These are phyloP conservation scores for Ips nitidus DNA, from an alignment of 1,140 invertebrate genomes.

Conservation along the genomic window DNA sequence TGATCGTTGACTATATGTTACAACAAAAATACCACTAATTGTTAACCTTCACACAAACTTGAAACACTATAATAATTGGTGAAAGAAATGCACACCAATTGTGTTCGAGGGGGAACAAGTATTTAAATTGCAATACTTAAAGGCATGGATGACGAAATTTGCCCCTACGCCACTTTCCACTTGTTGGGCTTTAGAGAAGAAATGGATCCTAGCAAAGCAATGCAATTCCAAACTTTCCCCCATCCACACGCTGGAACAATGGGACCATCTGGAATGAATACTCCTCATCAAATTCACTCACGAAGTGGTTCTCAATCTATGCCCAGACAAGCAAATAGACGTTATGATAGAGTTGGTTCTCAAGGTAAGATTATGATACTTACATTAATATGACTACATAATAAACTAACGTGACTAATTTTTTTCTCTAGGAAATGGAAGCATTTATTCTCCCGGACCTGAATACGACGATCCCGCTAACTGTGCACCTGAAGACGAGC, in stretches of 20 bases:
- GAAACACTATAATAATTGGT: too few relatives aligned
- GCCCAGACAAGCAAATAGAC: slow-evolving; percentile 57
- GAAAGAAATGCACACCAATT: too few relatives aligned
- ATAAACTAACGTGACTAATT: neutral
- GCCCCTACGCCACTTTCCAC: slow-evolving; percentile 92
- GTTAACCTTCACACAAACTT: too few relatives aligned
- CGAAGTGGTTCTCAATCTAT: slow-evolving; percentile 84
- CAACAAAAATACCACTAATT: too few relatives aligned
- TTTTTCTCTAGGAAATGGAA: slow-evolving; percentile 60
- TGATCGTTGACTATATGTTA: neutral
- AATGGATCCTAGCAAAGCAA: slow-evolving; percentile 87
- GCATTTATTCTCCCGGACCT: slow-evolving; percentile 71
- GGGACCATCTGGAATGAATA: slow-evolving; percentile 68
- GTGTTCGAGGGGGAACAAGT: neutral
- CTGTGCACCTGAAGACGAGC: slow-evolving; percentile 85
- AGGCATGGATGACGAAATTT: slow-evolving; percentile 94
- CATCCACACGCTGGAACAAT: slow-evolving; percentile 81
- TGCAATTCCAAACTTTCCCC: slow-evolving; percentile 86
- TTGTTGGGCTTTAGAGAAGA: slow-evolving; percentile 91
- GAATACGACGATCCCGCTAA: slow-evolving; percentile 92
- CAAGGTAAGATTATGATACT: slow-evolving; percentile 43
- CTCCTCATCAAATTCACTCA: slow-evolving; percentile 69
- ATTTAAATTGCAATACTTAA: slow-evolving; percentile 10
- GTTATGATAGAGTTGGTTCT: slow-evolving; percentile 51
- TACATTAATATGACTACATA: neutral